Base-by-base conservation (phyloP, 2,888 invertebrate genomes). In the Corbicula japonica region DNA sequence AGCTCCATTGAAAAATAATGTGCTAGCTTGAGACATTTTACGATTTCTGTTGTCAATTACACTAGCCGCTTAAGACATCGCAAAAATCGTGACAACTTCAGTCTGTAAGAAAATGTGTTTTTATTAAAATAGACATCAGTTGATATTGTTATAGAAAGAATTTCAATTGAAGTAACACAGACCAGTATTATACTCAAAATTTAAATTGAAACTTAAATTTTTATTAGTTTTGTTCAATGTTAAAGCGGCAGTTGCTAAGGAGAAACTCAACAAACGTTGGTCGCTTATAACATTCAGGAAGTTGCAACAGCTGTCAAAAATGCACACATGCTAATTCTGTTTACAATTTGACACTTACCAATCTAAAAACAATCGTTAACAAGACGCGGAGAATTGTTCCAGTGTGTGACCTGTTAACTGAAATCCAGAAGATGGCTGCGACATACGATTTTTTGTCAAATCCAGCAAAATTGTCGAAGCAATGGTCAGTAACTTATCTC, bases 401-500 rank as follows among this genome's bases (percentile, higher is more conserved):
- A 34, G 56, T 32, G 56, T 56, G 56, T 56, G 32, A 35, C 12
- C 12, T 10, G 28, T 15, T 30, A 28, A 32, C 12, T 28, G 15
- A 54, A 54, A 30, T 30, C 18, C 23, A 60, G 28, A 80, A 30
- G 54, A 90, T 89, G 89, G 87, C 89, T 62, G 88, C 91, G 34
- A 77, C 90, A 21, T 80, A 86, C 28, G 87, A 88, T 52, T 91
- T 89, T 77, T 84, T 91, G 28, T 89, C 90, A 10, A 87, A 65
- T 6, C 89, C 90, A 30, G 91, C 90, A 2, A 91, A 90, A 71
- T 72, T 90, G 50, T 87, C 87, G 0, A 91, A 91, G 75, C 78
- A 87, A 80, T 91, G 91, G 91, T 91, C 73, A 84, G 88, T 50
- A 34, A 46, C 5, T 54, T 15, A 32, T 30, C 15, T 18, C 30